A percentile compares a stretch with the other conserved stretches of the same genome.
Evolutionary conservation across 1,140 invertebrate genomes (phyloP).

Genomic region (Idris sp.): DNA sequence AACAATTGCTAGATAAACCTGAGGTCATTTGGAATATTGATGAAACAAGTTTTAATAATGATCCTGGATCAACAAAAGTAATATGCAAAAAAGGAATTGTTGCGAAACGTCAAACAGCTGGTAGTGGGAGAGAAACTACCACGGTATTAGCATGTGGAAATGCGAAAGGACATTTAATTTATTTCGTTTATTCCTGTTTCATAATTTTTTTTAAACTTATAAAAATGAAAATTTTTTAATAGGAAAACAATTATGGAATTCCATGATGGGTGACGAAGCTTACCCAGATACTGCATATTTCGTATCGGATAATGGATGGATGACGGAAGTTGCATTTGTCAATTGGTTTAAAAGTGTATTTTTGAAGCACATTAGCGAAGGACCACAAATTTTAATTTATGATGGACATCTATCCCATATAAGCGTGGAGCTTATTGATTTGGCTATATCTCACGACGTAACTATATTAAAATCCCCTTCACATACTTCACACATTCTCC

Average conservation of each 20-base stretch:
- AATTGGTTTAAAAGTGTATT: slow-evolving; percentile 16
- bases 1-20: neutral
- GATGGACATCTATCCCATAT: slow-evolving; percentile 19
- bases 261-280: slow-evolving; percentile 10
- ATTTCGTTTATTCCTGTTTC: too few relatives aligned
- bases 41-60: too few relatives aligned
- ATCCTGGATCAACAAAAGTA: slow-evolving; percentile 15
- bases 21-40: slow-evolving; percentile 10
- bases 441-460: slow-evolving; percentile 3
- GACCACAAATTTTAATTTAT: slow-evolving; percentile 12
- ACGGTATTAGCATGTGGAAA: too few relatives aligned
- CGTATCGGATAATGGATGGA: slow-evolving; percentile 21
- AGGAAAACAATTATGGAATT: slow-evolving; percentile 26
- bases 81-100: neutral
- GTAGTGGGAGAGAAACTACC: slow-evolving; percentile 15
- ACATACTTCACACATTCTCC: neutral
- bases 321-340: slow-evolving; percentile 8
- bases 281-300: slow-evolving; percentile 23
- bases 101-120: slow-evolving; percentile 12
- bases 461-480: slow-evolving; percentile 18
- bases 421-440: slow-evolving; percentile 6
- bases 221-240: neutral
- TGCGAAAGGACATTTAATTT: neutral
- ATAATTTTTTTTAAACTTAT: neutral
- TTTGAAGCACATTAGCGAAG: slow-evolving; percentile 6